Evolutionary conservation across 2,888 invertebrate genomes (phyloP), one percentile per base, ranked within the genome.

Genomic region (Nomada goodeniana): DNA sequence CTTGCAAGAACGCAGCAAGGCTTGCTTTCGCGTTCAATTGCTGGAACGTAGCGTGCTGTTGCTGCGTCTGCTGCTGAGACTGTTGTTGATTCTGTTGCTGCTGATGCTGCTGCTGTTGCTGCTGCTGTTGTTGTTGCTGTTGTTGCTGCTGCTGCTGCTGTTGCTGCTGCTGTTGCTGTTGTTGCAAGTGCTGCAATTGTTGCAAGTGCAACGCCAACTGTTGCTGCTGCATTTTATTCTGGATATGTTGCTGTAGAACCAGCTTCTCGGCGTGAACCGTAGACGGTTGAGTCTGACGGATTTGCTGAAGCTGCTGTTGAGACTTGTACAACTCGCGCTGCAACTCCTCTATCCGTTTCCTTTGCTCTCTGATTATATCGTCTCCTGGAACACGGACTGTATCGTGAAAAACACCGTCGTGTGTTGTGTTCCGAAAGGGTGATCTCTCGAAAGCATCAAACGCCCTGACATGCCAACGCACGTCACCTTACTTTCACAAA

Each of bases 331-430:
- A 92, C 91, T 98, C 97, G 2, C 98, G 94, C 92, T 98, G 97
- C 63, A 98, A 94, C 91, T 98, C 98, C 91, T 98, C 97, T 88
- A 98, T 98, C 93, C 97, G 97, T 72, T 97, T 96, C 90, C 97
- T 96, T 92, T 98, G 98, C 90, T 98, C 97, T 81, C 96, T 95
- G 71, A 98, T 96, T 80, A 97, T 96, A 89, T 97, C 97, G 90
- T 97, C 97, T 80, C 95, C 95, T 93, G 87, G 83, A 90, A 90
- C 73, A 85, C 42, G 82, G 69, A 64, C 79, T 81, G n/a, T 5
- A 73, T 86, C 75, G 81, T 85, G 78, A 85, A 87, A 36, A 86
- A 85, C 73, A 81, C 79, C 76, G 74, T 82, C 80, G 69, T 68
- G 76, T 68, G 75, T 75, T 59, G 78, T 52, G 67, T 36, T 64